Conservation (phyloP, 2,888 invertebrate species). For the Protonemura montana region DNA sequence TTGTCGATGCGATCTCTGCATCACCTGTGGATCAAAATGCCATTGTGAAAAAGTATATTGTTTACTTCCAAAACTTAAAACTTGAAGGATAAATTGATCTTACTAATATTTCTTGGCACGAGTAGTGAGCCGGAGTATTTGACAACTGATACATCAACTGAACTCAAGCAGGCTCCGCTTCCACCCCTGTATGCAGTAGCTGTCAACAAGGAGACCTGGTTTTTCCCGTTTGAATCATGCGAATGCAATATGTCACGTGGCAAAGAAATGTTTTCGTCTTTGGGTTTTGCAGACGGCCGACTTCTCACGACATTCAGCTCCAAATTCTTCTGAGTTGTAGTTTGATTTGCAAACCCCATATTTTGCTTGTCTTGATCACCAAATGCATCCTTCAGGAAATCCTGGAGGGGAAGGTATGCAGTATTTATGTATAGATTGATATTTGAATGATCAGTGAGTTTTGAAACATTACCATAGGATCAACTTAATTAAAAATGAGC, state of each 20-base stretch:
- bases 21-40: not conserved
- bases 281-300: not conserved
- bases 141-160: not conserved
- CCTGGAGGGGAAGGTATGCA: conserved; percentile 33
- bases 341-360: not conserved
- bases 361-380: conserved; percentile 13
- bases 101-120: not conserved
- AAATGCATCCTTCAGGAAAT: conserved; percentile 42
- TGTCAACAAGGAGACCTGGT: not conserved
- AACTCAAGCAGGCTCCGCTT: not conserved
- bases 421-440: not conserved
- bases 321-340: not conserved
- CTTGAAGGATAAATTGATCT: not conserved
- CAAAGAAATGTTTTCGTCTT: not conserved
- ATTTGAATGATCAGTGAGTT: too few relatives aligned
- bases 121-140: not conserved
- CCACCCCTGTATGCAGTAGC: not conserved
- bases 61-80: not conserved
- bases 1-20: not conserved
- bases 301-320: not conserved
- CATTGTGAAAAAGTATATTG: not conserved
- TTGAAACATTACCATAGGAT: too few relatives aligned
- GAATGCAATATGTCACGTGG: not conserved
- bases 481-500: too few relatives aligned
- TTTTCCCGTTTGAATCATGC: not conserved